Base-by-base conservation (phyloP, 2,888 invertebrate species). In the Melieria crassipennis region DNA sequence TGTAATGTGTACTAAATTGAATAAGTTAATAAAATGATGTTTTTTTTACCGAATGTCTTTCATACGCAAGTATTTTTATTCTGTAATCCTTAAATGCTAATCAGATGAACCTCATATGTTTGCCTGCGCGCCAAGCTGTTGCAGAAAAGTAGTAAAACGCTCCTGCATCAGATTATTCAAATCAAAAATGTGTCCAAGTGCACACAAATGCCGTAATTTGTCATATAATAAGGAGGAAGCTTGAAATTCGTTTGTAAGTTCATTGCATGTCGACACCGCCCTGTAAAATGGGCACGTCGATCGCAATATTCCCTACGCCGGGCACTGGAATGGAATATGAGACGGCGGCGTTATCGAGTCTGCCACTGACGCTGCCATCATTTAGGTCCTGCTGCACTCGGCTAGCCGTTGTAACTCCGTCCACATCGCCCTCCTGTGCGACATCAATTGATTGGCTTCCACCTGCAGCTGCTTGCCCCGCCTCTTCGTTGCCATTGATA, bases 271-370 rank as follows among this genome's bases (percentile, higher is more conserved):
- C 48, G 57, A 72, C 65, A 11, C 10, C 67, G 10, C 76, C 75
- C 46, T 75, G 71, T 5, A 80, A 75, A 74, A 84, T 81, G 9
- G 85, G 84, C 4, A 84, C 84, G 72, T 85, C 85, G 30, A 84
- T 84, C 3, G 78, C 81, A 71, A 84, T 84, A 65, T 82, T 79
- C 3, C 84, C 85, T 11, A 84, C 84, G 3, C 84, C 85, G 2
- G 85, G 83, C 1, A 85, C 80, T 4, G 84, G 84, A 72, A 85
- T 82, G 0, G 85, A 84, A 68, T 84, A 84, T 1, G 84, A 82
- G 10, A 84, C 84, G 0, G 79, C 79, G n/a, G 80, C 78, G 67
- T 74, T 78, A 6, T 77, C 78, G 4, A 75, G 48, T 50, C 69
- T 74, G 42, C 73, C 73, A 52, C 66, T 72, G 43, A 65, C 75